A percentile compares a stretch with the other conserved stretches of the same genome.
phyloP scores from a whole-genome alignment of 2,113 vertebrate species.

The Pleuronectes platessa region DNA sequence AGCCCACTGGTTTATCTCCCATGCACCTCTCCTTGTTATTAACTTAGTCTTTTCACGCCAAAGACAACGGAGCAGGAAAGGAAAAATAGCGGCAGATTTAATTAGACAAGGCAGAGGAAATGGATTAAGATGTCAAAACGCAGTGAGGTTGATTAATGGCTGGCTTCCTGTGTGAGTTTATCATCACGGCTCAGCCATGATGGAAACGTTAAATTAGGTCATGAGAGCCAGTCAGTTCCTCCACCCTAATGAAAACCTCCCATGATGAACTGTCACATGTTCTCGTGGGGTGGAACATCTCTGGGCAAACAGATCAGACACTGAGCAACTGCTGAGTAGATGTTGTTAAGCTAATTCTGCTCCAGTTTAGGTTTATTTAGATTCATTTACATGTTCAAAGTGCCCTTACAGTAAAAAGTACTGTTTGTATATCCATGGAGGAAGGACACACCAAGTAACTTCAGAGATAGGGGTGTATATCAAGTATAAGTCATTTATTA shows the following conservation, averaged over 20 bases:
- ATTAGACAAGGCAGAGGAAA: constrained; percentile 1
- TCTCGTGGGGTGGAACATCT: too few relatives aligned
- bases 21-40: background rate
- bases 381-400: too few relatives aligned
- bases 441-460: too few relatives aligned
- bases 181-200: background rate
- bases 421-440: too few relatives aligned
- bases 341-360: too few relatives aligned
- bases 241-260: background rate
- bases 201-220: constrained; percentile 20
- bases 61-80: background rate
- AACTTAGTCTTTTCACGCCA: background rate
- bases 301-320: too few relatives aligned
- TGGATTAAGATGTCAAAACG: background rate
- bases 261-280: background rate
- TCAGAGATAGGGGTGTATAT: too few relatives aligned
- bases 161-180: background rate
- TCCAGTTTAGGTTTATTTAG: too few relatives aligned
- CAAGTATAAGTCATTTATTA: too few relatives aligned
- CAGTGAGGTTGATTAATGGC: background rate
- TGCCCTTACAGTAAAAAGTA: too few relatives aligned
- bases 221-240: background rate
- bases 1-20: too few relatives aligned
- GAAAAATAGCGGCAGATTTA: background rate
- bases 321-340: too few relatives aligned